Base-by-base conservation (phyloP, 2,888 invertebrate species). In the Lepidocyrtoides sp. region DNA sequence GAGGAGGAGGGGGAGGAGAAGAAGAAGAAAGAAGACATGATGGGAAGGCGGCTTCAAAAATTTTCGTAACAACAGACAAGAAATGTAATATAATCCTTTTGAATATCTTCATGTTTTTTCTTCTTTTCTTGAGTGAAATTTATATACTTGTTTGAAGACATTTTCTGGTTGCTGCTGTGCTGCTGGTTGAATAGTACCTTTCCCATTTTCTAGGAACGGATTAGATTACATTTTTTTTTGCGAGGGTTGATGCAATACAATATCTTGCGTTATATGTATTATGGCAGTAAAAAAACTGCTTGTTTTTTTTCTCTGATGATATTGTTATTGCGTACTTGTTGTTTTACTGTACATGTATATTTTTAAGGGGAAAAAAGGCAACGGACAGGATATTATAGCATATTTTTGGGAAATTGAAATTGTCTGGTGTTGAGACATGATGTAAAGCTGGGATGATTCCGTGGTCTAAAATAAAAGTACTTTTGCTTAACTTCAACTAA, bases 71-170 rank as follows among this genome's bases (percentile, higher is more conserved):
- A 60, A 10, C 0, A 14, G n/a, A 32, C 0, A 8, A 0, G 26
- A 36, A 23, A 32, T 82, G 81, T 82, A 82, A 82, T 82, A 41
- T 41, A 60, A 82, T 82, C 81, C 32, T 54, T 82, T 82, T 36
- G 60, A 82, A 44, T 82, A 23, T 60, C 41, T 41, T 41, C 4
- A 44, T 8, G 2, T 54, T 54, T 60, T n/a, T 60, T n/a, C 26
- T 60, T 60, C 5, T 60, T 60, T 60, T 5, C 29, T 29, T 32
- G 66, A 32, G 66, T 32, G 66, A 32, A 14, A 60, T 60, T 20
- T 17, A 66, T 66, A 66, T 66, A n/a, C 32, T 63, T 63, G 29
- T 2, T 29, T n/a, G 29, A 29, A 26, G 57, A 57, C 17, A 57
- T 12, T 51, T 51, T 60, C 3, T n/a, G n/a, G n/a, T n/a, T n/a